Evolutionary conservation across 2,113 vertebrate genomes (phyloP).

Genomic region (Mormyrus iriodes): DNA sequence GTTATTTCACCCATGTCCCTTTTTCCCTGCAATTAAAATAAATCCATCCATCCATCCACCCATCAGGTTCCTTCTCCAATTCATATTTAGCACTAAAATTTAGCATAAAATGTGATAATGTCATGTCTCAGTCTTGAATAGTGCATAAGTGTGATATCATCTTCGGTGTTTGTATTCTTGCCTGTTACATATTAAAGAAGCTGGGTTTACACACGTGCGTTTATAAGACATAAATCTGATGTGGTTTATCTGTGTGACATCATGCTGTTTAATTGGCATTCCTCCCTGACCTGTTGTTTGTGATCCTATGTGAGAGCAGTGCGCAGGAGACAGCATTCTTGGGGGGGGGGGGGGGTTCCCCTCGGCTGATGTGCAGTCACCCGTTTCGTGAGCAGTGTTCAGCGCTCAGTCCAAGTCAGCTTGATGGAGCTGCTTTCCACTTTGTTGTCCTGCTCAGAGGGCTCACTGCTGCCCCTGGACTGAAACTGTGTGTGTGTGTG

Average conservation of each 20-base stretch:
- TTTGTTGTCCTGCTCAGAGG: neutral
- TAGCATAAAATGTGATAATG: neutral
- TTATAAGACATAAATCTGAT: neutral
- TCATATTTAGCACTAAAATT: neutral
- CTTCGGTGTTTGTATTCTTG: neutral
- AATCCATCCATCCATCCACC: too few relatives aligned
- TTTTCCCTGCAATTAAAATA: too few relatives aligned
- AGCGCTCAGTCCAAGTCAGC: neutral
- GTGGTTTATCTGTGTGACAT: neutral
- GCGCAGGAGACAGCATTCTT: neutral
- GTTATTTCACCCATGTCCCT: too few relatives aligned
- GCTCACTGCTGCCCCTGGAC: neutral
- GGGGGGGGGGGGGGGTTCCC: neutral
- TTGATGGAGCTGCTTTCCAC: neutral
- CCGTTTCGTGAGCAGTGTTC: neutral
- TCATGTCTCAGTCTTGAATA: neutral
- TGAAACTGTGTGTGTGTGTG: neutral
- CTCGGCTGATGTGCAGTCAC: neutral
- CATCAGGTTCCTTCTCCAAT: neutral
- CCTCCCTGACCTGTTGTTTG: neutral
- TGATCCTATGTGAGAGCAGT: neutral
- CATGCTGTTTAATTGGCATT: neutral
- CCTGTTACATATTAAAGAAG: neutral
- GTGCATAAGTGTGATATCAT: neutral
- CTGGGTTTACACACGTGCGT: neutral